These are phyloP conservation scores for Pachydiplax longipennis DNA, from an alignment of 2,888 invertebrate genomes.

Conservation along the genomic window DNA sequence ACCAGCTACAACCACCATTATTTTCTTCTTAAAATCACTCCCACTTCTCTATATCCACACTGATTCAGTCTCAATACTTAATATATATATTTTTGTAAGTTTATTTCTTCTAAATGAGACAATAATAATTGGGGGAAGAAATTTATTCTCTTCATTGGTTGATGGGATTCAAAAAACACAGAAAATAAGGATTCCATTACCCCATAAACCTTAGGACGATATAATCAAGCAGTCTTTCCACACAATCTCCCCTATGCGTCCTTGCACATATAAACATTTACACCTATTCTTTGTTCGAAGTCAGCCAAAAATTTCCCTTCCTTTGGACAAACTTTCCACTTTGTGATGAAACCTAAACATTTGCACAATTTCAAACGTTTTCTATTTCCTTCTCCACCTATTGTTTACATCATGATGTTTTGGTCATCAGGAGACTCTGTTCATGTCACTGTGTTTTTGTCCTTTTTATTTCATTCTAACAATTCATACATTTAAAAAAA, in stretches of 20 bases:
- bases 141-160: neutral
- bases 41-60: neutral
- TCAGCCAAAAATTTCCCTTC: neutral
- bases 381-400: neutral
- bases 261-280: neutral
- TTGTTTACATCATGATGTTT: constrained; percentile 5
- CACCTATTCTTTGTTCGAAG: neutral
- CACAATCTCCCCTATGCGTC: neutral
- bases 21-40: neutral
- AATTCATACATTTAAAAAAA: constrained; percentile 3
- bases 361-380: neutral
- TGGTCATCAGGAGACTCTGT: constrained; percentile 9
- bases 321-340: neutral
- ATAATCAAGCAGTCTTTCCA: constrained; percentile 29
- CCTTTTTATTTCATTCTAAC: neutral
- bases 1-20: constrained; percentile 5
- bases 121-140: neutral
- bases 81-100: neutral
- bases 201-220: constrained; percentile 44
- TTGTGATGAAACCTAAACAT: neutral
- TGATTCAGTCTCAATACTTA: constrained; percentile 16
- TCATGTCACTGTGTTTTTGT: neutral
- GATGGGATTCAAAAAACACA: constrained; percentile 32
- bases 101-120: neutral
- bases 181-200: constrained; percentile 30